Evolutionary conservation across 2,888 invertebrate genomes (phyloP).

Genomic region (Caenorhabditis sp.): DNA sequence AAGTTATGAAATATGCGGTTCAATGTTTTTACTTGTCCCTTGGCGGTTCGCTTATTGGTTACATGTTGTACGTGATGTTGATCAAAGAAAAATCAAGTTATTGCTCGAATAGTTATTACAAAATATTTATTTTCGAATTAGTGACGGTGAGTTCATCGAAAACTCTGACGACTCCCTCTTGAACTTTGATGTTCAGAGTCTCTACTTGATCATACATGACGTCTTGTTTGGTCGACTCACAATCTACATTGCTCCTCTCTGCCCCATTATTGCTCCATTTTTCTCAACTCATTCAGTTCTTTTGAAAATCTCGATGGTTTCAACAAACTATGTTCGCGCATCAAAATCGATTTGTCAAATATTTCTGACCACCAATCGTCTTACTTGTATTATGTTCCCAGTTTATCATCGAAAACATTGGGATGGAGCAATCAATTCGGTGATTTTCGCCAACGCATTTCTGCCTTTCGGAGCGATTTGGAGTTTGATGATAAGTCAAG

Average conservation of each 20-base stretch:
- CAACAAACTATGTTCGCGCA: conserved; percentile 1
- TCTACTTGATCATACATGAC: not conserved
- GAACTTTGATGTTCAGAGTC: conserved; percentile 5
- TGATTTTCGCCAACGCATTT: not conserved
- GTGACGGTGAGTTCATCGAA: not conserved
- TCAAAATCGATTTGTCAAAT: conserved; percentile 12
- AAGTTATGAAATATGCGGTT: not conserved
- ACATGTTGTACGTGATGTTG: not conserved
- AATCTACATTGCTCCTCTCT: not conserved
- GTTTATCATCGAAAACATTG: conserved; percentile 8
- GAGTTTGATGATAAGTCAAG: conserved; percentile 5
- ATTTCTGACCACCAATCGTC: conserved; percentile 11
- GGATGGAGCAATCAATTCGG: not conserved
- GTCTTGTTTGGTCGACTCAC: not conserved
- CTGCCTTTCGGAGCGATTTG: conserved; percentile 3
- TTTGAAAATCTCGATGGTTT: not conserved
- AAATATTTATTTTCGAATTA: not conserved
- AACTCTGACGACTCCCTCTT: not conserved
- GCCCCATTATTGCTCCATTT: not conserved
- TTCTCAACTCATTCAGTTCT: not conserved
- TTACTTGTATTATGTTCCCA: conserved; percentile 16
- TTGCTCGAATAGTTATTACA: not conserved
- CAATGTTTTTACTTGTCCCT: not conserved
- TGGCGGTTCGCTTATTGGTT: not conserved
- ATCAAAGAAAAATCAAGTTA: not conserved